Evolutionary conservation across 2,113 vertebrate species (phyloP), one percentile per base, ranked within the genome.

Genomic region (Empidonax alnorum): DNA sequence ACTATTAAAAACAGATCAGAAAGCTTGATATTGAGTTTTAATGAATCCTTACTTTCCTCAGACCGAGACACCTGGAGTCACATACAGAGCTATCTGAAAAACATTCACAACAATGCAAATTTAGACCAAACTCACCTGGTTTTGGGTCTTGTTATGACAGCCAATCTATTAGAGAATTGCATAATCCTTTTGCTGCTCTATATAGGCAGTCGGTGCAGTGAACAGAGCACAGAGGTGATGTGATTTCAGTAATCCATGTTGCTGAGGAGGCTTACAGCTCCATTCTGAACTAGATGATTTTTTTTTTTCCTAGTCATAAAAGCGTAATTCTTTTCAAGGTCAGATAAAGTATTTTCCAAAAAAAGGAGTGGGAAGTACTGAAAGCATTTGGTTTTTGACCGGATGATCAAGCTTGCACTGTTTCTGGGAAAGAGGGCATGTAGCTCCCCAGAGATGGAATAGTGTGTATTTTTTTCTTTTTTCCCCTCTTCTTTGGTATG

Each of bases 321-420:
- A 89, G 20, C 41, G 20, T 87, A 78, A 92, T 84, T 93, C 91
- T 91, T 75, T 96, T 76, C 89, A 96, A 96, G 89, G 94, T 94
- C 95, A 96, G 74, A 76, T 82, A 73, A 87, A 84, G 28, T 58
- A 75, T 68, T 33, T 41, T 87, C n/a, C 66, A 53, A n/a, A n/a
- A 82, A 53, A 13, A 73, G 53, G 65, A 33, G 37, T 46, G 31
- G 62, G 42, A 89, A 91, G 33, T 16, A 91, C 20, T 53, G 55
- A 91, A 87, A 76, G 17, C 50, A 88, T 87, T 73, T 73, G 58
- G 24, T 16, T 21, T 71, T 35, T 3, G 9, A 71, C 35, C 37
- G 79, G 87, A 31, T 55, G 42, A 66, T 65, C 61, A 92, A 59
- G 35, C 4, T 68, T 81, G 24, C 35, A 44, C 44, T 78, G 24